A percentile compares a stretch with the other conserved stretches of the same genome.
Conservation (phyloP, 2,797 vertebrate species). For the Phoxinus dragarum region DNA sequence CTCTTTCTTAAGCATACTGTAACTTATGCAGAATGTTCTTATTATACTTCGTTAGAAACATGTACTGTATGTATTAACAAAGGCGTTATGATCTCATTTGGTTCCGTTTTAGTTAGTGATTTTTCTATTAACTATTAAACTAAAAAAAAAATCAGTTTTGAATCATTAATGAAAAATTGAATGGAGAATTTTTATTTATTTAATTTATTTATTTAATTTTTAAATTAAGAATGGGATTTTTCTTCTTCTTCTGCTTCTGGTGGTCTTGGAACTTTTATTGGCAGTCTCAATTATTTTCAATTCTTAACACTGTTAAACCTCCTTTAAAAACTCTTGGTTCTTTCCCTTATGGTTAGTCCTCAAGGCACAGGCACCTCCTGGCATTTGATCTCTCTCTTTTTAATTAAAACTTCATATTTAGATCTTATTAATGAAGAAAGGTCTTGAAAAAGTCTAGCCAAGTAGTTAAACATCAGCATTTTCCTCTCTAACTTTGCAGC, state of each 20-base stretch:
- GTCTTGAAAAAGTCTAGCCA: neutral
- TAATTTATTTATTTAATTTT: neutral
- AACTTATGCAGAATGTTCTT: neutral
- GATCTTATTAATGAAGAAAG: constrained; percentile 12
- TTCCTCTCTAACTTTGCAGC: neutral
- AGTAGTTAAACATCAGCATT: constrained; percentile 14
- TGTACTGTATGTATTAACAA: neutral
- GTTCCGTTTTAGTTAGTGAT: neutral
- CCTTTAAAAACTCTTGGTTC: constrained; percentile 5
- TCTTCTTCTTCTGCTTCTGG: neutral
- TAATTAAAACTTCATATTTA: constrained; percentile 12
- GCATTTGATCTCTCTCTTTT: constrained; percentile 23
- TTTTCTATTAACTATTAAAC: neutral
- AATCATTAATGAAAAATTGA: neutral
- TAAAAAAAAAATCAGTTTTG: neutral
- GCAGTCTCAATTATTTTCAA: neutral
- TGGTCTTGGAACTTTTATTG: neutral
- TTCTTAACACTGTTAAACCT: constrained; percentile 2
- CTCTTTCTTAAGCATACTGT: neutral
- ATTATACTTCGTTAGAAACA: neutral
- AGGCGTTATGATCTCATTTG: neutral
- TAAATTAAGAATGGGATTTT: neutral
- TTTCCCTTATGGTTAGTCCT: constrained; percentile 13
- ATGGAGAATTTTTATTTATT: neutral
- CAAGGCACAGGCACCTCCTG: neutral